Conservation (phyloP, 2,888 invertebrate species). For the Mimas tiliae region DNA sequence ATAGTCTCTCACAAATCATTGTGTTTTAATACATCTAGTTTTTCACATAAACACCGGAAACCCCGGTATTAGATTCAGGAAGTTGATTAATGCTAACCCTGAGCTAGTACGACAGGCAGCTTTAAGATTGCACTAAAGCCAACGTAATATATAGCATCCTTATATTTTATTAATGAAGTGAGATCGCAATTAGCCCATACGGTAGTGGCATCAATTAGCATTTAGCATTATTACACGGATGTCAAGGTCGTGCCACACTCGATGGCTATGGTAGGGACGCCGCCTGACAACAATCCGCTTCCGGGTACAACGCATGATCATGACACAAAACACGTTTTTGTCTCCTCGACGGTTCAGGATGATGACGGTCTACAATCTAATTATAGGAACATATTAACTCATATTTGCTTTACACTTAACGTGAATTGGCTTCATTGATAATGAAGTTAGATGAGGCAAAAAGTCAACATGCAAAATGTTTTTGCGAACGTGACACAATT, state of each 20-base stretch:
- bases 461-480: conserved; percentile 29
- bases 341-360: conserved; percentile 34
- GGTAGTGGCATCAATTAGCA: conserved; percentile 45
- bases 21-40: neutral
- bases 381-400: neutral
- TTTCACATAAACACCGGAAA: conserved; percentile 48
- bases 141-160: conserved; percentile 52
- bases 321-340: conserved; percentile 46
- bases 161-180: conserved; percentile 60
- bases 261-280: conserved; percentile 36
- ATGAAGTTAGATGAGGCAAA: conserved; percentile 38
- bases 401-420: conserved; percentile 38
- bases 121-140: conserved; percentile 51
- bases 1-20: too few relatives aligned
- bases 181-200: conserved; percentile 62
- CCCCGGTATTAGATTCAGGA: conserved; percentile 37
- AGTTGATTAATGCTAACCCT: conserved; percentile 67
- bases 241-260: conserved; percentile 64
- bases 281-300: conserved; percentile 54
- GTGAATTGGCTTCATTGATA: conserved; percentile 40
- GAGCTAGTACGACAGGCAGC: conserved; percentile 57
- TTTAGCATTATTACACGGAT: conserved; percentile 49
- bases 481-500: conserved; percentile 25
- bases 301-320: conserved; percentile 61
- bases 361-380: neutral